Evolutionary conservation across 37 sponge, comb jelly and placozoan genomes (phyloP).

Genomic region (Halichondria panicea): DNA sequence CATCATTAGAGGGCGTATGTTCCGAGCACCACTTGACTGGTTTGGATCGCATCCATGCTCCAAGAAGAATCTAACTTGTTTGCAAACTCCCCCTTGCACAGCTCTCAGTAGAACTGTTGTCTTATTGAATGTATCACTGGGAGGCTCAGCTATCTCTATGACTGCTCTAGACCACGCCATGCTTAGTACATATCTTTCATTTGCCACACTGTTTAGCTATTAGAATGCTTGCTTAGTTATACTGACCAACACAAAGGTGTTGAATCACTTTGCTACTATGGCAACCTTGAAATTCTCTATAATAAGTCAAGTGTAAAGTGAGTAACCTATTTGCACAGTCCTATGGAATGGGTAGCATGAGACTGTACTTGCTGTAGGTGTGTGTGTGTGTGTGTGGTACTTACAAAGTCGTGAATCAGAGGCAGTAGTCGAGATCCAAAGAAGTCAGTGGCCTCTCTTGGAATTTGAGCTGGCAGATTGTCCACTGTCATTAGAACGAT

Average conservation of each 20-base stretch:
- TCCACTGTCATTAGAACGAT: conserved; percentile 80
- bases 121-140: neutral
- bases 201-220: too few species aligned
- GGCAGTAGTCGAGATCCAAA: conserved; percentile 81
- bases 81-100: neutral
- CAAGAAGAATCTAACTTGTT: neutral
- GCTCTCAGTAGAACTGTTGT: conserved; percentile 4
- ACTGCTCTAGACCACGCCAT: too few species aligned
- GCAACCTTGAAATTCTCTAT: too few species aligned
- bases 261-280: too few species aligned
- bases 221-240: too few species aligned
- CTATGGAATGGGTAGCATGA: too few species aligned
- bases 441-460: conserved; percentile 89
- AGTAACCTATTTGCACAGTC: too few species aligned
- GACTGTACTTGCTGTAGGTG: too few species aligned
- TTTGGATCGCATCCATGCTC: conserved; percentile 2
- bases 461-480: conserved; percentile 93
- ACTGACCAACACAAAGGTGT: too few species aligned
- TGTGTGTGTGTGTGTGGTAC: conserved; percentile 18
- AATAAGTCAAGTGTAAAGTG: too few species aligned
- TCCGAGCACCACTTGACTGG: neutral
- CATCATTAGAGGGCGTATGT: conserved; percentile 5
- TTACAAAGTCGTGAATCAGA: conserved; percentile 72
- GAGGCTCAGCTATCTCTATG: too few species aligned
- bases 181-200: too few species aligned